Evolutionary conservation across 2,797 vertebrate species (phyloP), one percentile per base, ranked within the genome.

Genomic region (Hyperoplus lanceolatus): DNA sequence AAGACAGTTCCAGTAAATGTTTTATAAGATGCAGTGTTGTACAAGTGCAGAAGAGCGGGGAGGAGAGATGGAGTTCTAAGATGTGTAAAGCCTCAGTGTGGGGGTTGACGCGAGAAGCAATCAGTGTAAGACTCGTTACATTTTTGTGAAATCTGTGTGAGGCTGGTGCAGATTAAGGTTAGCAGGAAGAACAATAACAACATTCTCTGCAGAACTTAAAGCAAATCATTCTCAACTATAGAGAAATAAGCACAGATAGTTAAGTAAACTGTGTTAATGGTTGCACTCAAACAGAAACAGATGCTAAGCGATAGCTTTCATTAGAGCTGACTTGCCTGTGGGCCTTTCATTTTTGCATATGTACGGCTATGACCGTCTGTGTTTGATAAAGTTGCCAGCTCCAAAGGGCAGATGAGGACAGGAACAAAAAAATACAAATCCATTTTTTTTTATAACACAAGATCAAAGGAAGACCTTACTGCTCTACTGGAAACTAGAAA

Each of bases 11-110:
- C 15, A 57, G n/a, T 84, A 77, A 84, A 89, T 87, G 21, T 86
- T 91, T 87, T 70, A 86, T 87, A 75, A 75, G 79, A 73, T 54
- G 57, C 56, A 58, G 61, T 56, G 75, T 73, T 74, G 70, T 38
- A 51, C 65, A 68, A 55, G 36, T 67, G 42, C 48, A 76, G 66
- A 79, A 64, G 77, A 54, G 61, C 75, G n/a, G 41, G 62, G 67
- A 64, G 39, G 60, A 73, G 59, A 76, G 74, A 61, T 7, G 7
- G 53, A 61, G 71, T 79, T 87, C 87, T 60, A 77, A 60, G 79
- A 73, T 42, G 70, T 59, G 70, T 71, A 61, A 74, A 76, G 45
- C 71, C 57, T 70, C 58, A 36, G 48, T 1, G 55, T 57, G 70
- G 59, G 42, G 41, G 63, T 8, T 76, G 69, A 59, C 0, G 48